Percentiles rank a stretch among this genome's conserved stretches.
Evolutionary conservation across 2,888 invertebrate species (phyloP).

Genomic region (Suillia variegata): DNA sequence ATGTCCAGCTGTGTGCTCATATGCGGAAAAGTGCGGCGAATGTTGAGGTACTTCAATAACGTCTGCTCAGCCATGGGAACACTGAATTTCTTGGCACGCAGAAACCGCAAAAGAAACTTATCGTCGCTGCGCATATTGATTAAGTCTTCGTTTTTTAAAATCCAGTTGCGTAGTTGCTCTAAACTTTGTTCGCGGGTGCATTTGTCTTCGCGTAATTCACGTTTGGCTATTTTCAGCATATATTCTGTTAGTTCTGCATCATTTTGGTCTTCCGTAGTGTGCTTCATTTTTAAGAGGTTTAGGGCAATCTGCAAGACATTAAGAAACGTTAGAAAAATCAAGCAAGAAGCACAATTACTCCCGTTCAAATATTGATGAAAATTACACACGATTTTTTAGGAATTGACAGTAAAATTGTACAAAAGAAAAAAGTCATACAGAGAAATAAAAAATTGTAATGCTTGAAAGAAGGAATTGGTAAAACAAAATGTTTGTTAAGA

Average conservation of each 20-base stretch:
- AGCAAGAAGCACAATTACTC: no score
- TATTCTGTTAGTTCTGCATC: conserved; percentile 37
- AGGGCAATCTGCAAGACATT: not conserved
- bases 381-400: no score
- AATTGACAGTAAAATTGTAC: no score
- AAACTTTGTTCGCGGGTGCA: conserved; percentile 69
- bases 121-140: conserved; percentile 73
- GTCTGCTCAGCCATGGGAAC: conserved; percentile 79
- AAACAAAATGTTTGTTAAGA: no score
- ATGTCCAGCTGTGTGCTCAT: conserved; percentile 71
- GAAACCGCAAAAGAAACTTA: conserved; percentile 74
- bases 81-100: conserved; percentile 79
- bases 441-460: no score
- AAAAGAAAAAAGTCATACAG: no score
- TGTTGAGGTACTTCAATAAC: conserved; percentile 76
- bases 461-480: no score
- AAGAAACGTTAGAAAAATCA: no score
- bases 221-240: conserved; percentile 64
- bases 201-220: conserved; percentile 75
- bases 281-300: no score
- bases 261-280: not conserved
- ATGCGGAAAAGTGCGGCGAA: conserved; percentile 72
- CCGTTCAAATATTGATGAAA: no score
- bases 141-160: conserved; percentile 72
- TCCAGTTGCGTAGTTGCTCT: conserved; percentile 72